These are phyloP conservation scores for Mustelus asterias DNA, from an alignment of 2,113 vertebrate genomes.

Conservation along the genomic window DNA sequence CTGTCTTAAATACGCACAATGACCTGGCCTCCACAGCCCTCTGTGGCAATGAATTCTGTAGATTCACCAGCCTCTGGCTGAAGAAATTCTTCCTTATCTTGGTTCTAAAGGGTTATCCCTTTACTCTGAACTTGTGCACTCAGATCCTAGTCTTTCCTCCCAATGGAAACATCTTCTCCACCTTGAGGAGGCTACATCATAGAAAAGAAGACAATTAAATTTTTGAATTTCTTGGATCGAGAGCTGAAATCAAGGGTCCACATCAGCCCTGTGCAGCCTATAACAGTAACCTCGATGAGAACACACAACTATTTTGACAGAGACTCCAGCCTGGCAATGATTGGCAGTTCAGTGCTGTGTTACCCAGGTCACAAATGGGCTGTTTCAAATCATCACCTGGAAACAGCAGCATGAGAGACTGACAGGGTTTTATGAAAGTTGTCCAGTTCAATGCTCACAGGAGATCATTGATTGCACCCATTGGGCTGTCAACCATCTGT, in stretches of 20 bases:
- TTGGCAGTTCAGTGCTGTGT: neutral
- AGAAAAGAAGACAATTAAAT: neutral
- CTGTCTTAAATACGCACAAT: too few species aligned
- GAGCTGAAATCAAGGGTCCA: neutral
- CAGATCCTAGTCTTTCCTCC: too few species aligned
- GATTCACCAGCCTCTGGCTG: too few species aligned
- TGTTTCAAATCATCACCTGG: neutral
- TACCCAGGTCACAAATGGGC: neutral
- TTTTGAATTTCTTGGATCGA: neutral
- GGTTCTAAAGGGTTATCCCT: too few species aligned
- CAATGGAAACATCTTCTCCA: too few species aligned
- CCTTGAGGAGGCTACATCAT: neutral
- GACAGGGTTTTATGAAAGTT: neutral
- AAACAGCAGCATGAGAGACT: neutral
- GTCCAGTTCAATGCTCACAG: too few species aligned
- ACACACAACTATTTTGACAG: neutral
- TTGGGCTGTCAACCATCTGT: neutral
- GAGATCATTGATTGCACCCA: neutral
- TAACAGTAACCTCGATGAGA: neutral
- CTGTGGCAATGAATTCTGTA: too few species aligned
- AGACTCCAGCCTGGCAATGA: neutral
- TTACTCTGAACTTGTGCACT: too few species aligned
- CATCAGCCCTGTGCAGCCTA: neutral
- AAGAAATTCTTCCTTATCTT: too few species aligned
- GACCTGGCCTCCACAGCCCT: too few species aligned